Evolutionary conservation across 2,113 vertebrate genomes (phyloP), one percentile per base, ranked within the genome.

Genomic region (Callithrix jacchus): DNA sequence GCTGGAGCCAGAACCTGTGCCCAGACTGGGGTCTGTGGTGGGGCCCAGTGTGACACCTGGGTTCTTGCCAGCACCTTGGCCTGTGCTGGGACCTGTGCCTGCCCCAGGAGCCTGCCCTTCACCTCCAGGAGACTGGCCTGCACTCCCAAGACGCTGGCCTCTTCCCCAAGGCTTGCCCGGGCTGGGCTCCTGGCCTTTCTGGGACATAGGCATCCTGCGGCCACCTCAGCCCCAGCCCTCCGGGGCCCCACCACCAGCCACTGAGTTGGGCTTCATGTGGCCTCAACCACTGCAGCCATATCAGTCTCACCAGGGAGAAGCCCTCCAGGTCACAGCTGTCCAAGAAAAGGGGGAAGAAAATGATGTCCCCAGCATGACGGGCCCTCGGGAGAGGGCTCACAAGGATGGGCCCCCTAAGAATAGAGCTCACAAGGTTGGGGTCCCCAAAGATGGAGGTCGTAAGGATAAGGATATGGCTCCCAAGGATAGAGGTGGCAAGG

Each of bases 341-440:
- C 17, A 37, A 23, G 90, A 91, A 82, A 66, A 1, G 6, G 25
- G 3, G 4, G 74, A 47, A 6, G 71, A 93, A 16, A 32, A 56
- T 18, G 10, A 27, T 1, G 23, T 47, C 4, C 0, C 9, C 2
- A 1, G 10, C 14, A 0, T 1, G 27, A 21, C 2, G 35, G 3
- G 1, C 35, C 2, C 45, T 89, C 73, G 11, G 49, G 86, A 81
- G 0, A 7, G 2, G 35, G 35, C 74, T 45, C 45, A 2, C 25
- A 27, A 74, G 47, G 87, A n/a, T 12, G 25, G 1, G 8, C 1
- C 23, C 2, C 52, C 86, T 73, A 25, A 74, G 42, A 81, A 70
- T 0, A 6, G 2, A 27, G 27, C 42, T 42, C 14, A 0, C 12
- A 25, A 74, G 47, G 91, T 30, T 12, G 25, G 0, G 8, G 16